Evolutionary conservation across 2,797 vertebrate species (phyloP), one percentile per base, ranked within the genome.

Genomic region (Odontamblyopus rebecca): DNA sequence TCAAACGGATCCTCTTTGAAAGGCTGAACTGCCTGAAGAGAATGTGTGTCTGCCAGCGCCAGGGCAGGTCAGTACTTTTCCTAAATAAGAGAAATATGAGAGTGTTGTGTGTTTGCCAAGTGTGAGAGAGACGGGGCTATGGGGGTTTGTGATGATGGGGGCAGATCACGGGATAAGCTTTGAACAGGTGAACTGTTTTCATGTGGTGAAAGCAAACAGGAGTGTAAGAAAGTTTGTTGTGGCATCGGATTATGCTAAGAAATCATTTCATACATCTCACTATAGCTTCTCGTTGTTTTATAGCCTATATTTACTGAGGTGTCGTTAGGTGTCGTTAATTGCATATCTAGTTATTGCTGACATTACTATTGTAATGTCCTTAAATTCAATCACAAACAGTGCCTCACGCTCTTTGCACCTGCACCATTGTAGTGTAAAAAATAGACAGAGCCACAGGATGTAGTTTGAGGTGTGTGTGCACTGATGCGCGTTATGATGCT

Each of bases 41-140:
- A 86, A 93, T 94, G 91, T 94, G 94, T 91, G 93, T 95, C 77
- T 94, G 94, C 90, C 94, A 94, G 89, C 92, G 93, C 26, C 94
- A 94, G 62, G 89, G 91, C 92, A 93, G 94, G 94, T 95, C 88
- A 92, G 94, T 94, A 85, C 88, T 89, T 84, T 80, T 63, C 80
- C 81, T 76, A 88, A 91, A 92, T 90, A 83, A 81, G 84, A 79
- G 84, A 85, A 85, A 91, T 79, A 1, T 90, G 86, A 88, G 82
- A 80, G 70, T 82, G 83, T 79, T 88, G 77, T 89, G 79, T 81
- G 83, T 82, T 75, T 83, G 64, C 77, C 60, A 82, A 78, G 66
- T 67, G 76, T 68, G 67, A 23, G 44, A 59, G 57, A 11, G 23
- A 61, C 59, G 67, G 68, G 74, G 69, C 32, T 63, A 78, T 81